A percentile compares a stretch with the other conserved stretches of the same genome.
phyloP scores from a whole-genome alignment of 2,888 invertebrate species.

The Apamea crenata region DNA sequence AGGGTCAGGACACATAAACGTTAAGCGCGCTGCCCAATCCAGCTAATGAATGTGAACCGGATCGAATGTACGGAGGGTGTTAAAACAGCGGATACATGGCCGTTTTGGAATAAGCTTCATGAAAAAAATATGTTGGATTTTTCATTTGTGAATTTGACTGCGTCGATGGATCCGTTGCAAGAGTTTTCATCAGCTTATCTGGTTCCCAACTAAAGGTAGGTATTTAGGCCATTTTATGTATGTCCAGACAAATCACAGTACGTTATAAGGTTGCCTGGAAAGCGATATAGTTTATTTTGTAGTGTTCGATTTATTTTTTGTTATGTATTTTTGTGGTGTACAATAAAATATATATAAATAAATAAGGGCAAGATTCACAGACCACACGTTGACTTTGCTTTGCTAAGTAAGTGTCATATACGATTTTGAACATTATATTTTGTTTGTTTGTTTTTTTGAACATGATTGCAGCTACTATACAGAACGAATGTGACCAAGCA shows the following conservation, averaged over 20 bases:
- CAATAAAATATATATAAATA: no score
- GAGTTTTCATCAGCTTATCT: not conserved
- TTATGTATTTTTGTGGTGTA: no score
- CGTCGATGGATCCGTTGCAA: not conserved
- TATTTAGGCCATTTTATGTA: not conserved
- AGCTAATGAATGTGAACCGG: conserved; percentile 71
- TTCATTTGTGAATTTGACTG: not conserved
- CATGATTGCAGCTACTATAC: no score
- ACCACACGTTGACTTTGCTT: no score
- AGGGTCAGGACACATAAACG: conserved; percentile 60
- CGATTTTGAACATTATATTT: no score
- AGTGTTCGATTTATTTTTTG: no score
- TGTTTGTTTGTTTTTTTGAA: no score
- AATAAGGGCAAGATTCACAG: no score
- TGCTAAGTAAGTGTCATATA: no score
- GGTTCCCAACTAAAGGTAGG: not conserved
- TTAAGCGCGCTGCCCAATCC: conserved; percentile 66
- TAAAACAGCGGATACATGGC: conserved; percentile 21
- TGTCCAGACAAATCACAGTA: not conserved
- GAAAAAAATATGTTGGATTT: not conserved
- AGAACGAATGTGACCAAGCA: no score
- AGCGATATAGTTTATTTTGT: no score
- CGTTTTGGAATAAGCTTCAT: not conserved
- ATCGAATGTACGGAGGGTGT: conserved; percentile 51
- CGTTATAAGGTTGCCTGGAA: not conserved